A percentile compares a stretch with the other conserved stretches of the same genome.
Conservation (phyloP, 2,797 vertebrate genomes). For the Scolopax bukidnonensis region DNA sequence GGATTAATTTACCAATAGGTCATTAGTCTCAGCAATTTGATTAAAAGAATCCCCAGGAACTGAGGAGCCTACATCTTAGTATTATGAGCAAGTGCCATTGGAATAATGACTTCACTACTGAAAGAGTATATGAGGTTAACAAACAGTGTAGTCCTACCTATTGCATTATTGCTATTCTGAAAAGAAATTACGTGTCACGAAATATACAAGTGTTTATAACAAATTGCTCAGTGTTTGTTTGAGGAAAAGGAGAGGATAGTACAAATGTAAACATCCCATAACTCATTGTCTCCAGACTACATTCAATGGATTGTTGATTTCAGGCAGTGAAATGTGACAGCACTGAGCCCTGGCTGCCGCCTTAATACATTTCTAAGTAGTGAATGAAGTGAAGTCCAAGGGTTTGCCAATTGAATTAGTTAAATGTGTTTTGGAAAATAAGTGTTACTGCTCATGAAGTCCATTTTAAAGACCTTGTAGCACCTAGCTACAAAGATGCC, state of each 20-base stretch:
- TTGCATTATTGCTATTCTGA: not conserved
- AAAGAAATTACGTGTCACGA: not conserved
- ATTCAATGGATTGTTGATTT: not conserved
- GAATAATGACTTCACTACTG: not conserved
- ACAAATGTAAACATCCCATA: not conserved
- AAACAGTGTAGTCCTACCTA: not conserved
- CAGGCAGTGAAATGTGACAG: not conserved
- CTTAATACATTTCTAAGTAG: not conserved
- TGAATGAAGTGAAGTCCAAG: not conserved
- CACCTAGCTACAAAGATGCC: not conserved
- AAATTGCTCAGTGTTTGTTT: not conserved
- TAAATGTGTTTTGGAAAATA: not conserved
- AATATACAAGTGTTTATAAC: not conserved
- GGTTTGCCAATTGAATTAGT: not conserved
- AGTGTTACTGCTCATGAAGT: not conserved
- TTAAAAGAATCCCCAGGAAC: not conserved
- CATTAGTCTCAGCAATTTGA: not conserved
- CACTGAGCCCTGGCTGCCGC: not conserved
- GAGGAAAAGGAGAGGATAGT: not conserved
- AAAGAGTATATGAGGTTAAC: accelerated
- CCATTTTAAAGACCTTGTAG: not conserved
- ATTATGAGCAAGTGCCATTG: accelerated
- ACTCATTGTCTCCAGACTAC: not conserved
- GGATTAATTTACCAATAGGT: not conserved
- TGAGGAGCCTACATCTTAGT: not conserved